phyloP scores from a whole-genome alignment of 1,140 invertebrate species.

The Thaumetopoea pityocampa region DNA sequence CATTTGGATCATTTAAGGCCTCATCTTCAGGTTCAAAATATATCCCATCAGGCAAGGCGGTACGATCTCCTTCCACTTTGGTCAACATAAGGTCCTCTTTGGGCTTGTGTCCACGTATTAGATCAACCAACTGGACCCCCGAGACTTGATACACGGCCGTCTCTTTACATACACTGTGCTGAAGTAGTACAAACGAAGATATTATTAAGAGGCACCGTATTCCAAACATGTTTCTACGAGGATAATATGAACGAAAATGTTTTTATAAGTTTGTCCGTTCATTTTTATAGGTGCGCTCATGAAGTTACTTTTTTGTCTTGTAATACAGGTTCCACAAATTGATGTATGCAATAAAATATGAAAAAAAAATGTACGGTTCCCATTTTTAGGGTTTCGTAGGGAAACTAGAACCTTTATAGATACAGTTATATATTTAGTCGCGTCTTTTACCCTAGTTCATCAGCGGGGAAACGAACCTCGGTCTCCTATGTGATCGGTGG shows the following conservation, averaged over 20 bases:
- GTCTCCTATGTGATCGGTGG: too few relatives aligned
- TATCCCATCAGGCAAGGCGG: conserved; percentile 21
- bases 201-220: conserved; percentile 13
- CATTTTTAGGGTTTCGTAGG: too few relatives aligned
- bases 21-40: conserved; percentile 28
- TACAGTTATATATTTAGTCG: too few relatives aligned
- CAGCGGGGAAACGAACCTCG: too few relatives aligned
- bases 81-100: conserved; percentile 14
- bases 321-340: background rate
- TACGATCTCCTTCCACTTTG: conserved; percentile 14
- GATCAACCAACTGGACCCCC: conserved; percentile 20
- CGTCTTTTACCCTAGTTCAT: too few relatives aligned
- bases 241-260: conserved; percentile 16
- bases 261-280: conserved; percentile 1
- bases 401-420: too few relatives aligned
- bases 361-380: background rate
- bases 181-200: conserved; percentile 12
- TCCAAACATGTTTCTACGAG: conserved; percentile 2
- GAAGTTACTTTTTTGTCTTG: background rate
- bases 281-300: conserved; percentile 17
- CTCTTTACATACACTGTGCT: conserved; percentile 18
- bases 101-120: conserved; percentile 18
- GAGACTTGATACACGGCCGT: conserved; percentile 14
- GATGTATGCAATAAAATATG: background rate
- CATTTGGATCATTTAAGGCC: background rate